These are phyloP conservation scores for Altica lythri DNA, from an alignment of 2,888 invertebrate species.

Conservation along the genomic window DNA sequence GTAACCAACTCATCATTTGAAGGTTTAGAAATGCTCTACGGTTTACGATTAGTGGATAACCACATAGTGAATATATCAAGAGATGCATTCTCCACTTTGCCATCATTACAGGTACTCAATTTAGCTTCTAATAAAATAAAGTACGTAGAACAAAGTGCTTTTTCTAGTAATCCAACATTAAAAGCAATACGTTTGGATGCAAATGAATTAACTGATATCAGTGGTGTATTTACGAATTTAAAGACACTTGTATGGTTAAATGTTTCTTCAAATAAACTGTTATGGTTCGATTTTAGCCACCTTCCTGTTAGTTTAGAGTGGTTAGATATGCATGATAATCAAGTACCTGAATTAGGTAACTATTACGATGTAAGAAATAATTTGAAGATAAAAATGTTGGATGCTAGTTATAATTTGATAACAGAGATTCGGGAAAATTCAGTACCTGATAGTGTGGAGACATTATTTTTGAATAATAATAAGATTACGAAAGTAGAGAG, in stretches of 20 bases:
- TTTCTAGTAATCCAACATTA: conserved; percentile 73
- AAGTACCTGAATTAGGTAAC: conserved; percentile 75
- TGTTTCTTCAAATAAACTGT: conserved; percentile 77
- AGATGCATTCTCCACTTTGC: conserved; percentile 73
- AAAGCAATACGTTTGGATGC: conserved; percentile 78
- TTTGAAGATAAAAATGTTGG: conserved; percentile 74
- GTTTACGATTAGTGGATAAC: conserved; percentile 79
- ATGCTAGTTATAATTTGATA: conserved; percentile 75
- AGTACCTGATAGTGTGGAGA: conserved; percentile 75
- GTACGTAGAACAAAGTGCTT: conserved; percentile 77
- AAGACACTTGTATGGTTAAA: conserved; percentile 79
- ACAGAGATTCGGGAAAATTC: conserved; percentile 70
- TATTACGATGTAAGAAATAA: conserved; percentile 70
- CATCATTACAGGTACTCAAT: conserved; percentile 77
- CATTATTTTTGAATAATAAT: conserved; percentile 75
- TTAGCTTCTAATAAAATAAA: conserved; percentile 79
- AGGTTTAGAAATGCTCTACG: conserved; percentile 74
- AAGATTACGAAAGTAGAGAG: conserved; percentile 71
- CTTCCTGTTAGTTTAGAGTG: conserved; percentile 76
- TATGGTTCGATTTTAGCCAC: conserved; percentile 81
- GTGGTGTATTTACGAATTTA: conserved; percentile 75
- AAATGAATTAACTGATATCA: conserved; percentile 77
- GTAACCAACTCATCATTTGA: conserved; percentile 74
- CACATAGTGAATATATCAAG: conserved; percentile 75
- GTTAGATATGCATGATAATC: conserved; percentile 82